These are phyloP conservation scores for Tonatia bakeri DNA, from an alignment of 2,113 vertebrate genomes.

Conservation along the genomic window DNA sequence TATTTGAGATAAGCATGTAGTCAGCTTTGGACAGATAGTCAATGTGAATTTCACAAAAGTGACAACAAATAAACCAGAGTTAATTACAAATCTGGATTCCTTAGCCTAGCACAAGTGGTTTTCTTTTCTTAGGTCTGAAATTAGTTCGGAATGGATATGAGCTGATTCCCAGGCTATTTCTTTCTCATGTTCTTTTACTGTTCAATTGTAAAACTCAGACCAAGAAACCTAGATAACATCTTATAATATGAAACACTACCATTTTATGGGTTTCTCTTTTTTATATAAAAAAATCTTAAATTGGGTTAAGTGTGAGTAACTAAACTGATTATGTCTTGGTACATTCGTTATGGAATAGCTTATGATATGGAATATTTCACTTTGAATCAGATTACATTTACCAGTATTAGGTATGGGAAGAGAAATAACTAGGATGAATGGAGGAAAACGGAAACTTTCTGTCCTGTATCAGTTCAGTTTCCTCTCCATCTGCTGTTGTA, in stretches of 20 bases:
- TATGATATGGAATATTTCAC: background rate
- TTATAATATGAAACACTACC: background rate
- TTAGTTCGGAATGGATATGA: background rate
- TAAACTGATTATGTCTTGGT: background rate
- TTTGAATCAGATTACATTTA: background rate
- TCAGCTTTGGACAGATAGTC: background rate
- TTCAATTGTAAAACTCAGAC: background rate
- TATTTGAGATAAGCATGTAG: background rate
- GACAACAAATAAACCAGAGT: background rate
- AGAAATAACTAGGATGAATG: background rate
- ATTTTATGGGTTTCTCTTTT: background rate
- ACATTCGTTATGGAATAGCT: background rate
- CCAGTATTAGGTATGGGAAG: background rate
- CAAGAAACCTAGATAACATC: background rate
- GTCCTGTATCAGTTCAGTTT: background rate
- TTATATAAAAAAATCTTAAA: background rate
- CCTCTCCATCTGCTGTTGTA: background rate
- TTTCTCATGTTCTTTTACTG: background rate
- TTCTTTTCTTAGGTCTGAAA: background rate
- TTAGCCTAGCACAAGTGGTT: background rate
- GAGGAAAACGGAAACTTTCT: background rate
- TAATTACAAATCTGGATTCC: constrained; percentile 12
- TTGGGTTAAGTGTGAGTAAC: background rate
- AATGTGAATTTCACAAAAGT: background rate
- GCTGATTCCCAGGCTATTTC: background rate